Base-by-base conservation (phyloP, 2,888 invertebrate species). In the Druceiella hillmani region DNA sequence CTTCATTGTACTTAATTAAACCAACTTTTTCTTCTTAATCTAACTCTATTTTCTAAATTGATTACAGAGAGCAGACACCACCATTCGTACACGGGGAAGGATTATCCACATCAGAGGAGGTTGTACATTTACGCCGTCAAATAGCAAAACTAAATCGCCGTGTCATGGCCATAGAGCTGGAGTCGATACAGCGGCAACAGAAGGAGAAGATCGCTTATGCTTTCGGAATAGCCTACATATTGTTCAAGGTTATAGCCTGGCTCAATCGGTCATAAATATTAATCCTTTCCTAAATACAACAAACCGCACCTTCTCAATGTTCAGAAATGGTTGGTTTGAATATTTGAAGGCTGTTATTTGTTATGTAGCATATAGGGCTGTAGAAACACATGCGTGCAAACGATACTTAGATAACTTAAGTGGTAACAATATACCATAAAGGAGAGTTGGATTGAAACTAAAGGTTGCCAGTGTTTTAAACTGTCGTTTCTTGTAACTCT, bases 141-240 rank as follows among this genome's bases (percentile, higher is more conserved):
- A 77, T 94, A 54, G 86, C 87, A 13, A 90, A 91, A 59, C 61
- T 94, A 46, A 89, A 90, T 59, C 78, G 91, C 31, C 80, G 93
- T 12, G 83, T 94, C 5, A 81, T 90, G 71, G 79, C 85, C 4
- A 78, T 94, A 45, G 93, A 94, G 65, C 76, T 90, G 44, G 91
- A 92, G 53, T 83, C 86, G 57, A 70, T 85, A 50, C 85, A 87
- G 55, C 75, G 90, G 41, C 80, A 87, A 53, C 89, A 92, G 57
- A 81, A 87, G 49, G 93, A 94, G 56, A 85, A 91, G 57, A 78
- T 91, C 52, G 72, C 90, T 30, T 89, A 87, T 57, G 86, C 87
- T 41, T 66, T 89, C 51, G 87, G 91, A 16, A 74, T 92, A 52
- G 85, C 89, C 17, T 93, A 92, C 62, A 78, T 92, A 60, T 68